These are phyloP conservation scores for Caenorhabditis brenneri DNA, from an alignment of 1,140 invertebrate genomes.

Conservation along the genomic window DNA sequence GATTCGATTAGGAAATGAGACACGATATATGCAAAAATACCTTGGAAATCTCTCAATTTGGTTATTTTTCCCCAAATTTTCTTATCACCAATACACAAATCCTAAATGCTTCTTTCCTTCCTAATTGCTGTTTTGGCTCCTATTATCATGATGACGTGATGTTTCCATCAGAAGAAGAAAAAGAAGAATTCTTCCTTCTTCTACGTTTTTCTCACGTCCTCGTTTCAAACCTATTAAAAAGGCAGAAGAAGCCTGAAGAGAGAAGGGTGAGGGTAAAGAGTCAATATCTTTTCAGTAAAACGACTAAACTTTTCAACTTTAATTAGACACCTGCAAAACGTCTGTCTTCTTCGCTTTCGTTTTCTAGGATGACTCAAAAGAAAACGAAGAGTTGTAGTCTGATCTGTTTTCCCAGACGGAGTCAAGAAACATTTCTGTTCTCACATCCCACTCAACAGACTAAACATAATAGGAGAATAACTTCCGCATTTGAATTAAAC, in stretches of 20 bases:
- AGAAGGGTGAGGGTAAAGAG: not conserved
- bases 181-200: not conserved
- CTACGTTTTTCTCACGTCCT: conserved; percentile 14
- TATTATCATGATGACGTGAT: conserved; percentile 32
- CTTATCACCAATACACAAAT: not conserved
- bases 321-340: not conserved
- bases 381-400: conserved; percentile 6
- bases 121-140: not conserved
- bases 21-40: not conserved
- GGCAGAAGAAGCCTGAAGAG: not conserved
- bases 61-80: not conserved
- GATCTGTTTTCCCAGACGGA: not conserved
- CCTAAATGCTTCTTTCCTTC: not conserved
- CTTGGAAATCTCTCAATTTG: no score
- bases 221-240: conserved; percentile 26
- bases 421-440: not conserved
- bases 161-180: not conserved
- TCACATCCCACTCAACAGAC: not conserved
- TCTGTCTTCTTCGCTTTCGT: not conserved
- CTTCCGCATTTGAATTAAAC: no score
- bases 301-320: conserved; percentile 19
- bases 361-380: not conserved
- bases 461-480: not conserved
- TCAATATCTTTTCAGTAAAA: conserved; percentile 17
- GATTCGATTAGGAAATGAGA: not conserved